A percentile compares a stretch with the other conserved stretches of the same genome.
Conservation (phyloP, 1,140 invertebrate genomes). For the Brachionus manjavacas region DNA sequence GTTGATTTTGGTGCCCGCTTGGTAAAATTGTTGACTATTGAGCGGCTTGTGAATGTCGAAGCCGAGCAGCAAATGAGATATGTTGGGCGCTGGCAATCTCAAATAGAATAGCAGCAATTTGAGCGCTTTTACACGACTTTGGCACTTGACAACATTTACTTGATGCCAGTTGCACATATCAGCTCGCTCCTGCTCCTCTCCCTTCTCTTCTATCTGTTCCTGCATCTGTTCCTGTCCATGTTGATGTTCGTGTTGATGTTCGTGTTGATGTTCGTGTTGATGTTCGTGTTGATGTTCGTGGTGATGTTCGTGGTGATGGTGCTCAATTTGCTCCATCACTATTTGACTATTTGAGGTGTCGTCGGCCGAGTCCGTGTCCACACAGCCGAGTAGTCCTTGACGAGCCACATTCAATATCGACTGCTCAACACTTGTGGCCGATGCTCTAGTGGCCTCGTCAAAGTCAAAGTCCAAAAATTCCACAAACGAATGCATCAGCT, state of each 20-base stretch:
- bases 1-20: slow-evolving; percentile 18
- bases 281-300: too few relatives aligned
- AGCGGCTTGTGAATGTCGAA: slow-evolving; percentile 50
- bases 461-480: slow-evolving; percentile 17
- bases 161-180: too few relatives aligned
- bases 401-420: neutral
- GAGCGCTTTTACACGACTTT: slow-evolving; percentile 51
- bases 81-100: slow-evolving; percentile 70
- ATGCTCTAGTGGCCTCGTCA: neutral
- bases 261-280: too few relatives aligned
- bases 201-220: too few relatives aligned
- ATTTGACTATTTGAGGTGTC: too few relatives aligned
- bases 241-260: too few relatives aligned
- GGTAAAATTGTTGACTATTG: slow-evolving; percentile 7
- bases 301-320: too few relatives aligned
- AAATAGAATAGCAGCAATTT: slow-evolving; percentile 71
- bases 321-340: too few relatives aligned
- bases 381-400: neutral
- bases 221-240: too few relatives aligned
- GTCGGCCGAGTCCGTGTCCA: neutral
- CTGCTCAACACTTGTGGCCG: neutral
- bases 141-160: too few relatives aligned
- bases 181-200: too few relatives aligned
- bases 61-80: slow-evolving; percentile 81
- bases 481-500: slow-evolving; percentile 37